These are phyloP conservation scores for Orthonevra nobilis DNA, from an alignment of 2,888 invertebrate genomes.

Conservation along the genomic window DNA sequence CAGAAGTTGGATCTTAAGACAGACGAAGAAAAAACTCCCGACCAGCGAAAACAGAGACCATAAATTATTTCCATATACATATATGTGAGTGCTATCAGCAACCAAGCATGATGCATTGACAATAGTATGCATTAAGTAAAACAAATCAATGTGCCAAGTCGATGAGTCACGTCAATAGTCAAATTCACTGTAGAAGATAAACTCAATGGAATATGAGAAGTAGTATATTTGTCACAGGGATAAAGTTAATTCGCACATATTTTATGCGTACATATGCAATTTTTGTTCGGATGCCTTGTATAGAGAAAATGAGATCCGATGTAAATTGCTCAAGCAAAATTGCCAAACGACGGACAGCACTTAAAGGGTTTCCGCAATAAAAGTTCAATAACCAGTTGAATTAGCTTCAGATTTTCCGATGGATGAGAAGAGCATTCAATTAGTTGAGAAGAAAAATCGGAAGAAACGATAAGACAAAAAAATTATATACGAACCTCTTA, in stretches of 20 bases:
- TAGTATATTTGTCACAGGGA: constrained; percentile 21
- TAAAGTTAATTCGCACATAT: constrained; percentile 16
- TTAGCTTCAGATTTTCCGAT: neutral
- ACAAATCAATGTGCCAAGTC: constrained; percentile 48
- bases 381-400: constrained; percentile 68
- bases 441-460: neutral
- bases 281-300: constrained; percentile 19
- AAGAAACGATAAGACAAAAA: neutral
- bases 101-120: constrained; percentile 26
- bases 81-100: constrained; percentile 21
- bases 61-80: too few relatives aligned
- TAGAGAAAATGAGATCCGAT: constrained; percentile 3
- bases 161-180: constrained; percentile 50
- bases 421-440: neutral
- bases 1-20: neutral
- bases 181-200: neutral
- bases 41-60: constrained; percentile 5
- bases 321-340: constrained; percentile 9
- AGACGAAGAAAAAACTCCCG: too few relatives aligned
- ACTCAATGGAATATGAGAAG: constrained; percentile 34
- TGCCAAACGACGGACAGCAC: too few relatives aligned
- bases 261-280: neutral
- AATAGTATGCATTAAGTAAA: constrained; percentile 52
- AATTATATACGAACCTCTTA: constrained; percentile 59
- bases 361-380: constrained; percentile 60